Percentiles rank a stretch among this genome's conserved stretches.
Conservation (phyloP, 2,888 invertebrate species). For the Agrilus mali region DNA sequence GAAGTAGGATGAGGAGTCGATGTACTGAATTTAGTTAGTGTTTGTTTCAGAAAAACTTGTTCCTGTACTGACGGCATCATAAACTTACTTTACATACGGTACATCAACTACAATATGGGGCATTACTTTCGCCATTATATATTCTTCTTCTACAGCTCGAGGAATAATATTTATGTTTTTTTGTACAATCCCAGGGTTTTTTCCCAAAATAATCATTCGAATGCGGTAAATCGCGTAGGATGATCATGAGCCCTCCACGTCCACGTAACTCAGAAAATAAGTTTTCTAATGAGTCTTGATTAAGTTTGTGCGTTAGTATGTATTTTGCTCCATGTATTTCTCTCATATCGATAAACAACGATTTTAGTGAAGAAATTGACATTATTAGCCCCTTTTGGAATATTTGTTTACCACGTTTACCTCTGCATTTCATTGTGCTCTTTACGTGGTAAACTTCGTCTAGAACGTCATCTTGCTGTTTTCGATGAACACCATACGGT, state of each 20-base stretch:
- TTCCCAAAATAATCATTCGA: slow-evolving; percentile 2
- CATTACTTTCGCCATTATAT: too few relatives aligned
- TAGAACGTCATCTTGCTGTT: slow-evolving; percentile 4
- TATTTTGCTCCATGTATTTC: neutral
- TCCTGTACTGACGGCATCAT: too few relatives aligned
- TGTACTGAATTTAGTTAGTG: too few relatives aligned
- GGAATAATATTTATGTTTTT: too few relatives aligned
- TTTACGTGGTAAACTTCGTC: slow-evolving; percentile 2
- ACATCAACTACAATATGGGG: too few relatives aligned
- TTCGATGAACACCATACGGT: slow-evolving; percentile 4
- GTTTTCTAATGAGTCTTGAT: slow-evolving; percentile 3
- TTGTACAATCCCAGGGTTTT: too few relatives aligned
- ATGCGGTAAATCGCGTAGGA: neutral
- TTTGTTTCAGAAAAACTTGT: too few relatives aligned
- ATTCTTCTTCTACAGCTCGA: too few relatives aligned
- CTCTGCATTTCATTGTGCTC: neutral
- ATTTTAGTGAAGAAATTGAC: slow-evolving; percentile 3
- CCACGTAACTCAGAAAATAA: slow-evolving; percentile 1
- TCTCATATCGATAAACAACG: slow-evolving; percentile 4
- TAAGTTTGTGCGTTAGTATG: slow-evolving; percentile 1
- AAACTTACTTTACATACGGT: too few relatives aligned
- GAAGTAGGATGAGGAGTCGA: too few relatives aligned
- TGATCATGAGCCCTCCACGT: slow-evolving; percentile 2
- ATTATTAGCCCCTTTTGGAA: slow-evolving; percentile 6
- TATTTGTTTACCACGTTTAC: slow-evolving; percentile 2